These are phyloP conservation scores for Agrotis puta DNA, from an alignment of 2,888 invertebrate species.

Conservation along the genomic window DNA sequence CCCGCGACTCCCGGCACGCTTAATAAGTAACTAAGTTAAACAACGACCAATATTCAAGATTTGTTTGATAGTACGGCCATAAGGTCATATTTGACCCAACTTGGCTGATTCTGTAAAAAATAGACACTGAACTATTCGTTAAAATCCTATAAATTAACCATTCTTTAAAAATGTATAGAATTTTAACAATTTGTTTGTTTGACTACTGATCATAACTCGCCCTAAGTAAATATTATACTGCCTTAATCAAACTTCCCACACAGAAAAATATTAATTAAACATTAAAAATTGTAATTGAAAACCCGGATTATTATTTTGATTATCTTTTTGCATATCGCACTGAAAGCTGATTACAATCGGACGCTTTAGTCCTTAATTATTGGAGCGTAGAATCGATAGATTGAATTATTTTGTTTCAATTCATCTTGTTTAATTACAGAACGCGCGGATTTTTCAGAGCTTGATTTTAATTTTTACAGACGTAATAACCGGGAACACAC, in stretches of 20 bases:
- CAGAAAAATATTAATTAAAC: background rate
- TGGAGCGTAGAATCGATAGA: conserved; percentile 6
- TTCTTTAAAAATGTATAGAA: too few species aligned
- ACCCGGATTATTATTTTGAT: background rate
- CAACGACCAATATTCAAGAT: too few species aligned
- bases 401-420: conserved; percentile 19
- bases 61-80: too few species aligned
- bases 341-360: conserved; percentile 23
- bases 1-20: too few species aligned
- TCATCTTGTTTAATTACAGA: conserved; percentile 44
- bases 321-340: conserved; percentile 8
- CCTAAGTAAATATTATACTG: too few species aligned
- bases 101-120: too few species aligned
- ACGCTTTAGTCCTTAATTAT: conserved; percentile 24
- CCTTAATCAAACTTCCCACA: background rate
- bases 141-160: too few species aligned
- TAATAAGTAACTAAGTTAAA: too few species aligned
- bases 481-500: background rate
- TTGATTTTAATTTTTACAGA: background rate
- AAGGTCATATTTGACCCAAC: too few species aligned
- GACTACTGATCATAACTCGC: too few species aligned
- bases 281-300: background rate
- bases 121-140: too few species aligned
- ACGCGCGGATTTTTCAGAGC: conserved; percentile 1
- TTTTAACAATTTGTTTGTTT: too few species aligned